Percentiles rank a stretch among this genome's conserved stretches.
Evolutionary conservation across 2,888 invertebrate genomes (phyloP).

Genomic region (Synanthedon tipuliformis): DNA sequence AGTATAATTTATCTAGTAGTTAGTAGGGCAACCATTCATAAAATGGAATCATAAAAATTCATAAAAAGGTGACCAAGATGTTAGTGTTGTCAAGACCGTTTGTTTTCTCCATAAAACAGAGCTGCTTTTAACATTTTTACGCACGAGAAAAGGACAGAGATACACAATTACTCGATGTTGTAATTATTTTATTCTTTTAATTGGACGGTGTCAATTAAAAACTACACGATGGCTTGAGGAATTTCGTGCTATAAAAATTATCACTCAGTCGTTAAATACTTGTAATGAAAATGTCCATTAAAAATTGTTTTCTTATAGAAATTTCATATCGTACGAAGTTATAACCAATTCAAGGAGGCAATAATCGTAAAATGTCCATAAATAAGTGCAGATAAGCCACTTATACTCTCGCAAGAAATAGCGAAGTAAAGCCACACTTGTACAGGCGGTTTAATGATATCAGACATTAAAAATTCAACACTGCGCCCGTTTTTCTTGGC

Average conservation of each 20-base stretch:
- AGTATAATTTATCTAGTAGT: too few species aligned
- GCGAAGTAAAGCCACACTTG: constrained; percentile 9
- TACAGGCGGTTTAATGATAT: background rate
- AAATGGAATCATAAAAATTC: too few species aligned
- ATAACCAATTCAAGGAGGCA: constrained; percentile 61
- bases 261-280: constrained; percentile 38
- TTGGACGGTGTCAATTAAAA: background rate
- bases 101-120: too few species aligned
- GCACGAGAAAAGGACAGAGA: too few species aligned
- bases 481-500: too few species aligned
- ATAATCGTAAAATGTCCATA: constrained; percentile 65
- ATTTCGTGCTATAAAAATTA: constrained; percentile 39
- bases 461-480: background rate
- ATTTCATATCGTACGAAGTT: constrained; percentile 62
- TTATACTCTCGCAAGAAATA: constrained; percentile 37
- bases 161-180: too few species aligned
- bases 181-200: background rate
- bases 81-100: too few species aligned
- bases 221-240: background rate
- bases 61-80: too few species aligned
- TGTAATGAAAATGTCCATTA: constrained; percentile 59
- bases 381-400: constrained; percentile 55
- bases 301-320: constrained; percentile 59
- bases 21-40: too few species aligned
- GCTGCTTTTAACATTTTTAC: too few species aligned